Base-by-base conservation (phyloP, 2,888 invertebrate species). In the Anoncus sp. region DNA sequence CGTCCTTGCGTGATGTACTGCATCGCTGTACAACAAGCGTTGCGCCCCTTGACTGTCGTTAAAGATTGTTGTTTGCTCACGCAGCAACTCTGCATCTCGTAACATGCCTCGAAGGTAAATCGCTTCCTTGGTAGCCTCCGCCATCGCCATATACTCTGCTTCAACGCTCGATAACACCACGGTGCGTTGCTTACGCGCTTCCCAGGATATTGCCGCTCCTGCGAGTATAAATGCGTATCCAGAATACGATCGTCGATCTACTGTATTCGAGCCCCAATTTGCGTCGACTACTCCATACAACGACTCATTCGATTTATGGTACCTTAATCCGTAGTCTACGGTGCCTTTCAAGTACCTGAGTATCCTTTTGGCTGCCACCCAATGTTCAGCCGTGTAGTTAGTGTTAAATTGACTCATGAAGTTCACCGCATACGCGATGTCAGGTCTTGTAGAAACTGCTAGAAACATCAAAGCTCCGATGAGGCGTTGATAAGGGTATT, bases 301-400 rank as follows among this genome's bases (percentile, higher is more conserved):
- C 1, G 18, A 35, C 27, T 51, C 47, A 1, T 51, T 27, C 0
- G 38, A 35, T 22, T 38, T 59, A 4, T 27, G 20, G 51, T 82
- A 84, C 4, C 16, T 10, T 3, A 84, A 55, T 10, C 83, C 77
- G 14, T 57, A 24, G 9, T 76, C 20, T 7, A 9, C 22, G 0
- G 85, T 85, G 5, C 70, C 75, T 47, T 70, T 80, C 12, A 85
- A 31, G 47, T 86, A 85, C 9, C 81, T 38, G 4, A 85, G 62
- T 1, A 85, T 70, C 12, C 78, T 31, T 53, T 83, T 84, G 0
- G 81, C 82, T 4, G 81, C 81, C 10, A 49, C 45, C 83, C 83
- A 85, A 66, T 85, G 82, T 1, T 24, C 24, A 22, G 59, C 59
- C 16, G 67, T 55, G 62, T 80, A 82, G 24, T 74, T 67, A 1